Percentiles rank a stretch among this genome's conserved stretches.
phyloP scores from a whole-genome alignment of 1,140 invertebrate genomes.

The Paraescarpia echinospica region DNA sequence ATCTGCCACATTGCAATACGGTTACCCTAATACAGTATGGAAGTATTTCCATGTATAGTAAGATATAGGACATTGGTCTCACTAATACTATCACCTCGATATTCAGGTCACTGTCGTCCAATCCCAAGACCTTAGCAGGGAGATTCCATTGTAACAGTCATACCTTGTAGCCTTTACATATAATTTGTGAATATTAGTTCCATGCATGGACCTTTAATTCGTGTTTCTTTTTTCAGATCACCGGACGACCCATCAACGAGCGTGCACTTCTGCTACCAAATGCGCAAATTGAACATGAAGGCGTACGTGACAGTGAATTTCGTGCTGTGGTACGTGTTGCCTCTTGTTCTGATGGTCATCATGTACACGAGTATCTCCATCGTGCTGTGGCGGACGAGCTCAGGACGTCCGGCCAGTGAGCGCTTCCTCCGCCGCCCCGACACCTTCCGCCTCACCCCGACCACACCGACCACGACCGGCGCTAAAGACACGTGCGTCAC shows the following conservation, averaged over 20 bases:
- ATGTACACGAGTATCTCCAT: constrained; percentile 76
- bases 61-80: too few relatives aligned
- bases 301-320: constrained; percentile 40
- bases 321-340: constrained; percentile 71
- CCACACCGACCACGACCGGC: neutral
- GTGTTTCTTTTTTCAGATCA: neutral
- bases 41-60: too few relatives aligned
- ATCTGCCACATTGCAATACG: too few relatives aligned
- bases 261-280: constrained; percentile 20
- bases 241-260: neutral
- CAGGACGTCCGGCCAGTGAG: neutral
- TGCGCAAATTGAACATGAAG: constrained; percentile 14
- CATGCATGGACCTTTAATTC: too few relatives aligned
- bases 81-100: too few relatives aligned
- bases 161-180: too few relatives aligned
- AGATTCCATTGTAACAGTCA: too few relatives aligned
- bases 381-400: constrained; percentile 61
- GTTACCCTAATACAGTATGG: too few relatives aligned
- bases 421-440: neutral
- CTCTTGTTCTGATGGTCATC: constrained; percentile 78
- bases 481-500: neutral
- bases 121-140: too few relatives aligned
- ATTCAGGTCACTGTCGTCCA: too few relatives aligned
- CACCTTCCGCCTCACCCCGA: neutral
- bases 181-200: too few relatives aligned